These are phyloP conservation scores for Megalonaias nervosa DNA, from an alignment of 1,140 invertebrate species.

Conservation along the genomic window DNA sequence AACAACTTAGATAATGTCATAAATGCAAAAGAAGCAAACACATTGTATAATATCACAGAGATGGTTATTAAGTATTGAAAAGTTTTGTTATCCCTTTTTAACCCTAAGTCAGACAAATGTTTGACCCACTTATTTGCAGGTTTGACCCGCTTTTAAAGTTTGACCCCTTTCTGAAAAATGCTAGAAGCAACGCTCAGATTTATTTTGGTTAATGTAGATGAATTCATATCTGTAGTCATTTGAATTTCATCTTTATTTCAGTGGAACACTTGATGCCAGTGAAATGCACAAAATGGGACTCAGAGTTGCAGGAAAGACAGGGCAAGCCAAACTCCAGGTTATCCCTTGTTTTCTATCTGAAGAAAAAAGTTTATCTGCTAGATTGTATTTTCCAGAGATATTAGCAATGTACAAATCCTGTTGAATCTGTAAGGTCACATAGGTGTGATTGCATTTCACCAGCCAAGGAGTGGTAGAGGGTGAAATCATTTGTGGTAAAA, in stretches of 20 bases:
- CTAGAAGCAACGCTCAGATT: background rate
- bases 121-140: background rate
- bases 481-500: too few relatives aligned
- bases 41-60: too few relatives aligned
- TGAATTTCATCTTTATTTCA: constrained; percentile 21
- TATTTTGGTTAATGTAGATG: background rate
- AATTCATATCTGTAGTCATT: background rate
- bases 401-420: too few relatives aligned
- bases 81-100: background rate
- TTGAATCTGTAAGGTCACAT: too few relatives aligned
- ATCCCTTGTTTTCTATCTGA: background rate
- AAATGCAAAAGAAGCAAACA: too few relatives aligned
- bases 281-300: constrained; percentile 64
- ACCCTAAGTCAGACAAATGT: background rate
- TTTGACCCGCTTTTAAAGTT: too few relatives aligned
- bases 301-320: constrained; percentile 57
- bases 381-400: background rate
- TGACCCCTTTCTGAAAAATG: background rate
- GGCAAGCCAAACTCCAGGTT: constrained; percentile 66
- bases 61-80: too few relatives aligned
- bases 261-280: constrained; percentile 39
- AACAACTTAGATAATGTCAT: too few relatives aligned
- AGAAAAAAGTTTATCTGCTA: background rate
- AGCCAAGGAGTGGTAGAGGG: background rate
- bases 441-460: background rate